These are phyloP conservation scores for Macrosoma leucophasiata DNA, from an alignment of 2,888 invertebrate species.

Conservation along the genomic window DNA sequence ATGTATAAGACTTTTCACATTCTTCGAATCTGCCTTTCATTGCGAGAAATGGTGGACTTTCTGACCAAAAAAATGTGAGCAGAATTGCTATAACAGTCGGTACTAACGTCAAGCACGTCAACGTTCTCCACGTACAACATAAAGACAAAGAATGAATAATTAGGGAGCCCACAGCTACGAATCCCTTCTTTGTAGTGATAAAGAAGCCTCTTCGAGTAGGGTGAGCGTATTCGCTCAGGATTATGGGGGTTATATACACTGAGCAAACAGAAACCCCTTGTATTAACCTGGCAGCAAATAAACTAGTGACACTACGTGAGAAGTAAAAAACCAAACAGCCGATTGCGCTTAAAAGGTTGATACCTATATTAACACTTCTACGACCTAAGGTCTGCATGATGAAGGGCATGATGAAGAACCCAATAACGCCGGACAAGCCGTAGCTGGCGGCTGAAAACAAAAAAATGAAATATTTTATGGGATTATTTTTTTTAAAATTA, in stretches of 20 bases:
- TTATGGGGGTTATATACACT: constrained; percentile 29
- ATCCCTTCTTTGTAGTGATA: constrained; percentile 29
- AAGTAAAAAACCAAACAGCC: constrained; percentile 33
- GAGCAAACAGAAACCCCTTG: constrained; percentile 33
- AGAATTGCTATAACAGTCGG: constrained; percentile 21
- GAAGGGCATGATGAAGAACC: constrained; percentile 30
- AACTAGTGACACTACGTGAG: constrained; percentile 24
- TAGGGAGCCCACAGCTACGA: constrained; percentile 27
- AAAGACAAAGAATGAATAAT: constrained; percentile 32
- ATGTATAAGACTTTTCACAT: constrained; percentile 33
- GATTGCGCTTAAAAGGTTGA: constrained; percentile 20
- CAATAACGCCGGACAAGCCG: constrained; percentile 32
- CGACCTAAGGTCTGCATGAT: constrained; percentile 34
- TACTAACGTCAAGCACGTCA: constrained; percentile 25
- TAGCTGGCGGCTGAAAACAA: constrained; percentile 33
- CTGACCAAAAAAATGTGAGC: constrained; percentile 35
- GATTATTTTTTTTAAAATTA: no score
- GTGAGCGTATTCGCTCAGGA: constrained; percentile 33
- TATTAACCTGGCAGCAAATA: constrained; percentile 31
- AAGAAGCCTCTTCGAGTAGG: constrained; percentile 36
- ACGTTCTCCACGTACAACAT: constrained; percentile 34
- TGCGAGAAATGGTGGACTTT: constrained; percentile 36
- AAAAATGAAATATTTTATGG: constrained; percentile 12
- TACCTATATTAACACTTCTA: constrained; percentile 25
- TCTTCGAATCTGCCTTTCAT: constrained; percentile 35